Conservation (phyloP, 2,113 vertebrate species). For the Pongo abelii region DNA sequence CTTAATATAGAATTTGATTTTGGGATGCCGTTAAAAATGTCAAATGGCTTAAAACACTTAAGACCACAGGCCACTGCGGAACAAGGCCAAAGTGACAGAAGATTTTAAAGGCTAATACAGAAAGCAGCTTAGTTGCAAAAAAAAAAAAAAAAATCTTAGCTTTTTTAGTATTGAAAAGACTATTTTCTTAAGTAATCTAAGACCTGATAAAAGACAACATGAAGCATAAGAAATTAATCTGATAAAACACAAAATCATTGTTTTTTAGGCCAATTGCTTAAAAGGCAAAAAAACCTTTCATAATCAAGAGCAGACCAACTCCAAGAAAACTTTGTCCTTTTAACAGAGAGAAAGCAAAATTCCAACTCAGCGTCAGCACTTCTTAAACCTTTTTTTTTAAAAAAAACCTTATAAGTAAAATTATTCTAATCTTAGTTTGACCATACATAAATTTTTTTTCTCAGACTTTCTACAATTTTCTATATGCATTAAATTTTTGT, state of each 20-base stretch:
- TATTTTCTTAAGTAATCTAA: neutral
- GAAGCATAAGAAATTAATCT: neutral
- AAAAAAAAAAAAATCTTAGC: neutral
- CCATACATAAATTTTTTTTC: no score
- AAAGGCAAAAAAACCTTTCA: neutral
- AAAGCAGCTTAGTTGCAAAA: neutral
- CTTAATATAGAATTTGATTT: neutral
- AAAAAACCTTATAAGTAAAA: no score
- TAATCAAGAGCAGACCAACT: neutral
- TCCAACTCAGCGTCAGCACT: neutral
- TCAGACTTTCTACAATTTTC: neutral
- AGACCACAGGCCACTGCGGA: neutral
- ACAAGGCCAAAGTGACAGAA: neutral
- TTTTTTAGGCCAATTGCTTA: neutral
- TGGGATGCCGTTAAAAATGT: neutral
- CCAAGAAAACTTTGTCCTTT: neutral
- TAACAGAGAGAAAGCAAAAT: neutral
- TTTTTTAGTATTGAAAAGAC: neutral
- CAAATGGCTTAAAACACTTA: neutral
- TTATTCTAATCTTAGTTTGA: no score
- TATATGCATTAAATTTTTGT: neutral
- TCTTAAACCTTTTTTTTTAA: no score
- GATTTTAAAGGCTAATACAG: neutral
- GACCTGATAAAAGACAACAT: neutral
- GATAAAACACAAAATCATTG: neutral